Conservation (phyloP, 2,888 invertebrate species). For the Abscondita cerata region DNA sequence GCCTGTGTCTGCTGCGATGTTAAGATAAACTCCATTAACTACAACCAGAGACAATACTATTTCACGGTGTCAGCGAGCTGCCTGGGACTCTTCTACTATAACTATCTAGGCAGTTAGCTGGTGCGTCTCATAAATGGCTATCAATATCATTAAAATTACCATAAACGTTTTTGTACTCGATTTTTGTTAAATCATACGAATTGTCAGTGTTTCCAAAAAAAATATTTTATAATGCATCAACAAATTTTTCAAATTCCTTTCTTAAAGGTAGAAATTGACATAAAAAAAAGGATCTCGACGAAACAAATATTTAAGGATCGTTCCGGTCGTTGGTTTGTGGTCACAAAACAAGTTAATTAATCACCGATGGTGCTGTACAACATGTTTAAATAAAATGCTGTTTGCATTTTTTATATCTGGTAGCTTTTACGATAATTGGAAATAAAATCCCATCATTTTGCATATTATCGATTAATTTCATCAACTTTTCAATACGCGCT, state of each 20-base stretch:
- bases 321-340: constrained; percentile 27
- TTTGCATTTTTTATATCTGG: background rate
- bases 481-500: too few relatives aligned
- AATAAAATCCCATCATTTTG: too few relatives aligned
- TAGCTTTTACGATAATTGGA: constrained; percentile 1
- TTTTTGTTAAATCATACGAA: too few relatives aligned
- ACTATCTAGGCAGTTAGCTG: constrained; percentile 17
- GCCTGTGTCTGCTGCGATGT: constrained; percentile 55
- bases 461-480: too few relatives aligned
- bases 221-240: background rate
- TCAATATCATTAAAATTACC: constrained; percentile 15
- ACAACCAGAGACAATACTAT: constrained; percentile 61
- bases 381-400: background rate
- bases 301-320: constrained; percentile 25
- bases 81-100: constrained; percentile 28
- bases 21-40: constrained; percentile 60
- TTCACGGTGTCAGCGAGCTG: constrained; percentile 57
- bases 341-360: constrained; percentile 34
- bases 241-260: background rate
- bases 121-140: constrained; percentile 13
- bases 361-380: constrained; percentile 19
- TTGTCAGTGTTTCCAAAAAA: too few relatives aligned
- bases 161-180: background rate
- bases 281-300: constrained; percentile 1
- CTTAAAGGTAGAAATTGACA: background rate